phyloP scores from a whole-genome alignment of 2,113 vertebrate species.

The Mirounga angustirostris region DNA sequence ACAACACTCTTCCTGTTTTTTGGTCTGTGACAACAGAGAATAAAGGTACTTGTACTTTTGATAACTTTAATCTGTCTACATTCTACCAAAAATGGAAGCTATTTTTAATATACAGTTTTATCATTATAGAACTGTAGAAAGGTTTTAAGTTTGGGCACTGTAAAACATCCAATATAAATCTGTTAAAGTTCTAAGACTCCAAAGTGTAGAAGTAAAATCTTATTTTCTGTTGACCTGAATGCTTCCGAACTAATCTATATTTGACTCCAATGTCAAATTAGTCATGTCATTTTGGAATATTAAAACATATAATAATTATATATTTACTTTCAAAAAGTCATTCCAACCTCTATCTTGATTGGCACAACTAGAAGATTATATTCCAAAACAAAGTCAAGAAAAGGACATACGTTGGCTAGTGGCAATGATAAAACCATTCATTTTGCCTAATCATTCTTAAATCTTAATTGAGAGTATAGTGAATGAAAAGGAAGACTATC shows the following conservation, averaged over 20 bases:
- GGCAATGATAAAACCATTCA: background rate
- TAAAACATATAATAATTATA: slow-evolving; percentile 44
- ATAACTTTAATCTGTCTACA: slow-evolving; percentile 19
- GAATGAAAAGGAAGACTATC: background rate
- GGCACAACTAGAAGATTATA: background rate
- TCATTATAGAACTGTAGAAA: slow-evolving; percentile 19
- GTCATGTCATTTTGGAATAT: slow-evolving; percentile 23
- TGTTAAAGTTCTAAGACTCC: slow-evolving; percentile 1
- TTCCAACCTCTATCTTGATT: slow-evolving; percentile 30
- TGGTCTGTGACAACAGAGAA: slow-evolving; percentile 52
- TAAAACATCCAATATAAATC: background rate
- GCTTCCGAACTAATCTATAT: background rate
- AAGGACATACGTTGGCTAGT: background rate
- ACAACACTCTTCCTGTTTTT: slow-evolving; percentile 7
- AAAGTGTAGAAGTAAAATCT: slow-evolving; percentile 9
- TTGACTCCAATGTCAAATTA: slow-evolving; percentile 42
- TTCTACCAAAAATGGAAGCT: slow-evolving; percentile 24
- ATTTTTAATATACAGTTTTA: slow-evolving; percentile 27
- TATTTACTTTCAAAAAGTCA: slow-evolving; percentile 61
- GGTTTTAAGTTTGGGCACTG: background rate
- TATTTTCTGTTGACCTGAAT: slow-evolving; percentile 30
- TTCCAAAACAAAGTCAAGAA: slow-evolving; percentile 50
- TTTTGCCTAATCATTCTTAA: slow-evolving; percentile 17
- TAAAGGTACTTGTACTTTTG: slow-evolving; percentile 22
- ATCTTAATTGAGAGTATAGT: background rate